phyloP scores from a whole-genome alignment of 2,888 invertebrate genomes.

The Drosophila pseudotalamancana region DNA sequence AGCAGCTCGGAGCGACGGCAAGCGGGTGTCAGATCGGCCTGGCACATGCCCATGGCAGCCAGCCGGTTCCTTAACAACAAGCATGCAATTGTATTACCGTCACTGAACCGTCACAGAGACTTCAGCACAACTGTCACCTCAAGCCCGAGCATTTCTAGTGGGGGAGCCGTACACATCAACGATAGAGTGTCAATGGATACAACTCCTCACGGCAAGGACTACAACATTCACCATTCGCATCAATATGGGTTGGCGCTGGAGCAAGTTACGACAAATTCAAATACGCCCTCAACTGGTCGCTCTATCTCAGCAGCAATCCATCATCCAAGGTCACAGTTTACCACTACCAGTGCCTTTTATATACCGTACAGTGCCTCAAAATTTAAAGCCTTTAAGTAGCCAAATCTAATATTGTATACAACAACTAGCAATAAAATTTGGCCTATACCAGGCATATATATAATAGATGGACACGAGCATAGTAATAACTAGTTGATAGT shows the following conservation, averaged over 20 bases:
- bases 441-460: constrained; percentile 3
- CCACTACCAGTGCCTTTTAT: constrained; percentile 75
- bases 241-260: constrained; percentile 41
- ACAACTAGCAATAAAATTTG: constrained; percentile 43
- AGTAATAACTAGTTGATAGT: no score
- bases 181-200: constrained; percentile 32
- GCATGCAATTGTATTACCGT: constrained; percentile 79
- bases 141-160: constrained; percentile 58
- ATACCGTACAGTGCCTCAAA: constrained; percentile 83
- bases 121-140: constrained; percentile 53
- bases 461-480: neutral
- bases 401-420: constrained; percentile 51
- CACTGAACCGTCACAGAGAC: constrained; percentile 70
- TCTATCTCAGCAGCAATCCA: constrained; percentile 83
- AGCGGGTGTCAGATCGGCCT: constrained; percentile 62
- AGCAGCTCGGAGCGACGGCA: constrained; percentile 51
- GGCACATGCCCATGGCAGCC: constrained; percentile 76
- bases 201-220: neutral
- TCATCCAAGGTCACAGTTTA: constrained; percentile 70
- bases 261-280: constrained; percentile 55
- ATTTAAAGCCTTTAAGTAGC: constrained; percentile 82
- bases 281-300: constrained; percentile 76
- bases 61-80: constrained; percentile 78
- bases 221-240: constrained; percentile 11
- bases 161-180: constrained; percentile 39